Conservation (phyloP, 2,888 invertebrate genomes). For the Venusia cambrica region DNA sequence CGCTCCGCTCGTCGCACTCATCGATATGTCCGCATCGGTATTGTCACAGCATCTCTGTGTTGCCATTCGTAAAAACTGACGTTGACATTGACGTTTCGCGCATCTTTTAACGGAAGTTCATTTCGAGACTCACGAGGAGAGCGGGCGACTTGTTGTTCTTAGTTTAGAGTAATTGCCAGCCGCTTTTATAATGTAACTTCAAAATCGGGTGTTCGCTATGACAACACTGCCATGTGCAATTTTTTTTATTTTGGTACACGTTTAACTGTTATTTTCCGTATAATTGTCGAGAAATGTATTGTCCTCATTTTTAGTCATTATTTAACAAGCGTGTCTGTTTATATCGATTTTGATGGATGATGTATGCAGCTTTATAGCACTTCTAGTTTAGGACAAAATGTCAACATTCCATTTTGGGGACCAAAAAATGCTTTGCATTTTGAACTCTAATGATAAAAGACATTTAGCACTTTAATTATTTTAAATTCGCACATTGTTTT, state of each 20-base stretch:
- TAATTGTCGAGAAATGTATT: slow-evolving; percentile 56
- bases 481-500: slow-evolving; percentile 34
- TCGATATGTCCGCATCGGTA: slow-evolving; percentile 17
- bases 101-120: too few species aligned
- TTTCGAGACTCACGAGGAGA: slow-evolving; percentile 43
- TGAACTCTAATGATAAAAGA: slow-evolving; percentile 44
- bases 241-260: slow-evolving; percentile 58
- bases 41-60: slow-evolving; percentile 8
- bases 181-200: slow-evolving; percentile 70
- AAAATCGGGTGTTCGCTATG: slow-evolving; percentile 70
- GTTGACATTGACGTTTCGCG: too few species aligned
- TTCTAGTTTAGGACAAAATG: slow-evolving; percentile 47
- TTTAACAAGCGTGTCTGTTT: slow-evolving; percentile 60
- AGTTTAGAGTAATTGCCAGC: slow-evolving; percentile 77
- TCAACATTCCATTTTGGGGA: slow-evolving; percentile 74
- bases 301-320: slow-evolving; percentile 66
- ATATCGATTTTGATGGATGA: slow-evolving; percentile 43
- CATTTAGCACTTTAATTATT: slow-evolving; percentile 39
- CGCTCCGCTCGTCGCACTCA: slow-evolving; percentile 30
- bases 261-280: slow-evolving; percentile 55
- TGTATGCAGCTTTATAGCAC: slow-evolving; percentile 50
- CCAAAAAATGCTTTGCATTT: slow-evolving; percentile 55
- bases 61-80: slow-evolving; percentile 15
- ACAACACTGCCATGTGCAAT: slow-evolving; percentile 79
- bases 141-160: slow-evolving; percentile 68